Evolutionary conservation across 2,888 invertebrate species (phyloP).

Genomic region (Bibio marci): DNA sequence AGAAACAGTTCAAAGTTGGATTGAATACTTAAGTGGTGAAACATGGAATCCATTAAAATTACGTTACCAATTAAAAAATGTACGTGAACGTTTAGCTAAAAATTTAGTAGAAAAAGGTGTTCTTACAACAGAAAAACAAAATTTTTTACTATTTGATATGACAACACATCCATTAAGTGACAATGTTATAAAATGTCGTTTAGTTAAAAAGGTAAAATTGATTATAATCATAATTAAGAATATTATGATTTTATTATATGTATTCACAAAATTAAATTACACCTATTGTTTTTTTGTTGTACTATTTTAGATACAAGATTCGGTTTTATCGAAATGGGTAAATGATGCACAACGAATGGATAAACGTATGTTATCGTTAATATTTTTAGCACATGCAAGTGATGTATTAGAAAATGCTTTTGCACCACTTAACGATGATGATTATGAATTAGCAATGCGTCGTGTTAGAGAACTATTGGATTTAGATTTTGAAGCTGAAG

Average conservation of each 20-base stretch:
- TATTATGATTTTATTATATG: not conserved
- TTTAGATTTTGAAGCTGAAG: slow-evolving; percentile 91
- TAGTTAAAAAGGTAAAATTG: slow-evolving; percentile 82
- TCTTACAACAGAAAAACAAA: slow-evolving; percentile 97
- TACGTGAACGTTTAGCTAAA: slow-evolving; percentile 95
- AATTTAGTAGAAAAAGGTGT: slow-evolving; percentile 99
- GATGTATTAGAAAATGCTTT: slow-evolving; percentile 99
- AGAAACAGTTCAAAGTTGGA: slow-evolving; percentile 97
- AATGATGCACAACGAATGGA: slow-evolving; percentile 97
- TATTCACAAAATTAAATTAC: slow-evolving; percentile 1
- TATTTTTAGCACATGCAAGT: slow-evolving; percentile 92
- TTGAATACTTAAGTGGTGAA: slow-evolving; percentile 98
- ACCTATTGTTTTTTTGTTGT: slow-evolving; percentile 2
- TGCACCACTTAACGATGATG: slow-evolving; percentile 90
- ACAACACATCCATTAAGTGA: slow-evolving; percentile 98
- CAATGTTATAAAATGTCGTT: slow-evolving; percentile 82
- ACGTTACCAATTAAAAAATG: slow-evolving; percentile 95
- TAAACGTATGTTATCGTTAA: slow-evolving; percentile 78
- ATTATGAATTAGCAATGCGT: slow-evolving; percentile 96
- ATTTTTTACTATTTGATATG: slow-evolving; percentile 99
- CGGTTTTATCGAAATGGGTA: slow-evolving; percentile 88
- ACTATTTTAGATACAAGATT: slow-evolving; percentile 73
- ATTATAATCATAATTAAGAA: not conserved
- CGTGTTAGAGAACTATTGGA: slow-evolving; percentile 91
- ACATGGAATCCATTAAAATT: slow-evolving; percentile 99